Evolutionary conservation across 2,113 vertebrate species (phyloP), one percentile per base, ranked within the genome.

Genomic region (Phainopepla nitens): DNA sequence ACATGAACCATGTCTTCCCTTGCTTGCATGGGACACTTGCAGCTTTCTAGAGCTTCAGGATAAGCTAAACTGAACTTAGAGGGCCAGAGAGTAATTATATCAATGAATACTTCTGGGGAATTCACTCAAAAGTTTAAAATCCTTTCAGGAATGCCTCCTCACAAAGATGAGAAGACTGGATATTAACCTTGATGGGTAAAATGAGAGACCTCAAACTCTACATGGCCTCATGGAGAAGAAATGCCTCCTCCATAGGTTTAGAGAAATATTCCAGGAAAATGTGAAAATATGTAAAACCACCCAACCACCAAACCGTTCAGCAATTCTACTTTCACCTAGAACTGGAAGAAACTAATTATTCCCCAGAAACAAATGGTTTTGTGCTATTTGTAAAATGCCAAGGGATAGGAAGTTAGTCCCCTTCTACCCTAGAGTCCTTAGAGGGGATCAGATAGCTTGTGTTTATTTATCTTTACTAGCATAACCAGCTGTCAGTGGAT

Each of bases 401-500:
- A 61, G 70, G 57, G 82, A 79, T 66, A 33, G 51, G 54, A 68
- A 93, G 76, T 79, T 54, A 49, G 23, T 61, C 33, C 47, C 42
- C 24, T 78, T 89, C 78, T 89, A 73, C 81, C 5, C 3, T 21
- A n/a, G 64, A 91, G 44, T 56, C 78, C 93, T 90, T 69, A 29
- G 56, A 91, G 84, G 81, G 76, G 87, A 94, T 91, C 25, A 3
- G 65, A 90, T 90, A 77, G 75, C 94, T 90, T 83, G 28, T 89
- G 85, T 83, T 95, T 93, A 91, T 97, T 96, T 93, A 89, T 85
- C 90, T 93, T 93, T 66, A 93, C 82, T 79, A 83, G 77, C 86
- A 76, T 65, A 87, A 92, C 87, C 25, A 41, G 82, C 96, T 94
- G 96, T 89, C 78, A 61, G 93, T 62, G 18, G 91, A 95, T 96